Evolutionary conservation across 2,797 vertebrate genomes (phyloP).

Genomic region (Pseudochirops cupreus): DNA sequence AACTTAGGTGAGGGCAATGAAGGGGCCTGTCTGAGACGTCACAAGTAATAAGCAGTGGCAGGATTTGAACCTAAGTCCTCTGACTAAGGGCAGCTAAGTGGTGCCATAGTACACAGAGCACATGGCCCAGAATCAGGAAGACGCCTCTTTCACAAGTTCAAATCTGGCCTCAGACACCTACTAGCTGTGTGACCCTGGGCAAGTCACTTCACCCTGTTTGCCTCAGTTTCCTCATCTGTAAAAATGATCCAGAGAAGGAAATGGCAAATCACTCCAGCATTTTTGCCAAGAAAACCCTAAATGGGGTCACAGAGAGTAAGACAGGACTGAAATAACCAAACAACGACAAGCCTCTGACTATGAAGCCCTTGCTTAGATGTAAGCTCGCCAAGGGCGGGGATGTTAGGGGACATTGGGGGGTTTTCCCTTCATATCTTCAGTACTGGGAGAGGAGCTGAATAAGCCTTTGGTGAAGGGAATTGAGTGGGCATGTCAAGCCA

Average conservation of each 20-base stretch:
- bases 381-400: neutral
- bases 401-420: neutral
- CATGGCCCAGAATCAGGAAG: neutral
- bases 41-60: neutral
- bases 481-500: too few relatives aligned
- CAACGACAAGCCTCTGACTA: neutral
- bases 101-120: neutral
- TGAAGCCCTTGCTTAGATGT: neutral
- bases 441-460: neutral
- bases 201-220: neutral
- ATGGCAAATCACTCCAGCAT: neutral
- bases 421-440: neutral
- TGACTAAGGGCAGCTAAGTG: neutral
- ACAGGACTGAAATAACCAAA: neutral
- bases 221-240: neutral
- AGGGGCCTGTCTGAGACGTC: neutral
- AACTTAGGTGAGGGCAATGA: neutral
- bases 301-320: neutral
- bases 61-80: neutral
- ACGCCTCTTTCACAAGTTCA: neutral
- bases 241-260: neutral
- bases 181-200: neutral
- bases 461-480: neutral
- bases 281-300: neutral
- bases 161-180: neutral